phyloP scores from a whole-genome alignment of 2,113 vertebrate genomes.

The Mungos mungo region DNA sequence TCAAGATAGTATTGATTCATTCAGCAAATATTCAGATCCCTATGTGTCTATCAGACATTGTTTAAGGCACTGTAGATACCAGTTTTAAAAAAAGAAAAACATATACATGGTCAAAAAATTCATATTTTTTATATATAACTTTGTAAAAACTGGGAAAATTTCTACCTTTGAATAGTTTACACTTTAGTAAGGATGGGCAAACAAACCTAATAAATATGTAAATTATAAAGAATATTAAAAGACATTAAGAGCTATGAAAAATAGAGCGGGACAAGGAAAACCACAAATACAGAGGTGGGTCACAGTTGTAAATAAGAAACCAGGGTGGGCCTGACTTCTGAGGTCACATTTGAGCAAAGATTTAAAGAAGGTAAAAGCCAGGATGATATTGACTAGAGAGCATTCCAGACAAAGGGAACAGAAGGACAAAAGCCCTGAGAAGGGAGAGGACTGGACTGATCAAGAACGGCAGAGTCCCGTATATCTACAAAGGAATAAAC shows the following conservation, averaged over 20 bases:
- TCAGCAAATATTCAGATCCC: constrained; percentile 13
- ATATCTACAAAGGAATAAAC: background rate
- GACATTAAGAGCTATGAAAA: background rate
- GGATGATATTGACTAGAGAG: background rate
- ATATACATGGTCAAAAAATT: background rate
- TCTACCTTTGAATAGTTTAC: constrained; percentile 17
- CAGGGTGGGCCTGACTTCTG: background rate
- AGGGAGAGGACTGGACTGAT: background rate
- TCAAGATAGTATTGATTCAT: constrained; percentile 18
- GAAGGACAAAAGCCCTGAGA: background rate
- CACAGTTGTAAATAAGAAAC: background rate
- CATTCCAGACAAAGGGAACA: background rate
- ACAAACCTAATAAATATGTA: background rate
- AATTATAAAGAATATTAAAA: constrained; percentile 20
- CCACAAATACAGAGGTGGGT: background rate
- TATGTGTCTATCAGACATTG: background rate
- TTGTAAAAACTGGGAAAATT: background rate
- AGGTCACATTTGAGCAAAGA: background rate
- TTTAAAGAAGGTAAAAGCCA: background rate
- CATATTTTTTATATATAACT: background rate
- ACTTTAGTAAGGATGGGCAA: background rate
- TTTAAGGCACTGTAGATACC: background rate
- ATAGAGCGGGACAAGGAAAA: background rate
- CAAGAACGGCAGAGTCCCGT: background rate
- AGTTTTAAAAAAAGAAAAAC: background rate